These are phyloP conservation scores for Cryptus viduatorius DNA, from an alignment of 2,888 invertebrate genomes.

Conservation along the genomic window DNA sequence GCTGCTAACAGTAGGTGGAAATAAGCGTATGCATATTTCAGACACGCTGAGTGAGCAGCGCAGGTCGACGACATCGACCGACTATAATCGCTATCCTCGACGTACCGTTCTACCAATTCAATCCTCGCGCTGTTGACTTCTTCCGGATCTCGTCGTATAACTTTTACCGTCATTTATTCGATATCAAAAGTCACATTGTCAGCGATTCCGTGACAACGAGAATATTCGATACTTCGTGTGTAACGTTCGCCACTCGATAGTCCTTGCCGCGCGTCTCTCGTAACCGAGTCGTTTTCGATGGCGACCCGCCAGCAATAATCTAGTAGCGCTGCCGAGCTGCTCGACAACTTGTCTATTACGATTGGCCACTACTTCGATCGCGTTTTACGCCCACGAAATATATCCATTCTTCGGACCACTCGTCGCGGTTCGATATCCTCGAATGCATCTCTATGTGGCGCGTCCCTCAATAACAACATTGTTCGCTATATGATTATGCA, in stretches of 20 bases:
- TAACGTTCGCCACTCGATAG: too few relatives aligned
- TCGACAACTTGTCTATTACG: slow-evolving; percentile 20
- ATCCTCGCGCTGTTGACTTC: background rate
- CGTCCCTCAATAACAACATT: background rate
- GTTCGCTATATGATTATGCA: too few relatives aligned
- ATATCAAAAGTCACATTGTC: background rate
- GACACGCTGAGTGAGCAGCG: slow-evolving; percentile 67
- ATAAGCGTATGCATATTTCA: slow-evolving; percentile 65
- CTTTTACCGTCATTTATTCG: background rate
- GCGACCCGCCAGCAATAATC: slow-evolving; percentile 53
- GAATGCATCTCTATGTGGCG: slow-evolving; percentile 33
- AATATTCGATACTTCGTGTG: slow-evolving; percentile 7
- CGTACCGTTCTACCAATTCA: background rate
- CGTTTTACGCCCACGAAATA: slow-evolving; percentile 57
- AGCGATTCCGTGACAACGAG: slow-evolving; percentile 5
- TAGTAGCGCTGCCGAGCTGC: slow-evolving; percentile 40
- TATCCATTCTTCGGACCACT: slow-evolving; percentile 28
- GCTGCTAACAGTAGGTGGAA: slow-evolving; percentile 48
- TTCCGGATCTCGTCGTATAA: slow-evolving; percentile 39
- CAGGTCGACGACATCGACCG: slow-evolving; percentile 66
- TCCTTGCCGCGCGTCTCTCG: background rate
- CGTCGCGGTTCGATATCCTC: slow-evolving; percentile 45
- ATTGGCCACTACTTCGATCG: slow-evolving; percentile 33
- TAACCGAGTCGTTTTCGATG: slow-evolving; percentile 32
- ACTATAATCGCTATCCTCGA: slow-evolving; percentile 40